Evolutionary conservation across 2,888 invertebrate species (phyloP).

Genomic region (Odontocolon sp.): DNA sequence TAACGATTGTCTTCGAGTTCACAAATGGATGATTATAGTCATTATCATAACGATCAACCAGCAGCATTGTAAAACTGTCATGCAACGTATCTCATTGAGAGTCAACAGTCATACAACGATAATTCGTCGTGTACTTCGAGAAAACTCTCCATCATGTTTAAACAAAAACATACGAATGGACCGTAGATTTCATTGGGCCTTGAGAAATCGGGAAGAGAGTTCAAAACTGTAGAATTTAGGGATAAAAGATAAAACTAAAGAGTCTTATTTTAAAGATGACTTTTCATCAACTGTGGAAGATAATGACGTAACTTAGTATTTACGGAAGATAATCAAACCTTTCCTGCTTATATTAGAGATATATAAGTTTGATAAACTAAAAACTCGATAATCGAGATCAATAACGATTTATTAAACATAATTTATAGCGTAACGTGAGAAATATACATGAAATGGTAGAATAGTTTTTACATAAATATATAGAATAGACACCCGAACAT

Average conservation of each 20-base stretch:
- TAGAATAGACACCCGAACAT: too few species aligned
- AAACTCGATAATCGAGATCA: not conserved
- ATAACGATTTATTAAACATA: too few species aligned
- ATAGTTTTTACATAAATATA: too few species aligned
- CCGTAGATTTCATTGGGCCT: not conserved
- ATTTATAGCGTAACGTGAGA: too few species aligned
- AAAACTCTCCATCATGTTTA: not conserved
- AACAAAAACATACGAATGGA: not conserved
- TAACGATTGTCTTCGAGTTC: not conserved
- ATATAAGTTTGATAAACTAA: not conserved
- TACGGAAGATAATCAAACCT: not conserved
- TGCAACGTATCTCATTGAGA: slow-evolving; percentile 7
- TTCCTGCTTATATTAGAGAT: not conserved
- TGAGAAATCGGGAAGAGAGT: not conserved
- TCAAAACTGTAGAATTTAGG: too few species aligned
- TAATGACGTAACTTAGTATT: slow-evolving; percentile 3
- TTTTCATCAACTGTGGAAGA: too few species aligned
- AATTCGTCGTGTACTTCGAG: not conserved
- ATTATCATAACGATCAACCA: slow-evolving; percentile 30
- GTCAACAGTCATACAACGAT: slow-evolving; percentile 8
- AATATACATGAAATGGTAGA: too few species aligned
- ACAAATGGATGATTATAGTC: not conserved
- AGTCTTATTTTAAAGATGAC: too few species aligned
- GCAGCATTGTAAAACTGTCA: too few species aligned
- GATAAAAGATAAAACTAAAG: too few species aligned